Evolutionary conservation across 2,797 vertebrate genomes (phyloP).

Genomic region (Garrulus glandarius): DNA sequence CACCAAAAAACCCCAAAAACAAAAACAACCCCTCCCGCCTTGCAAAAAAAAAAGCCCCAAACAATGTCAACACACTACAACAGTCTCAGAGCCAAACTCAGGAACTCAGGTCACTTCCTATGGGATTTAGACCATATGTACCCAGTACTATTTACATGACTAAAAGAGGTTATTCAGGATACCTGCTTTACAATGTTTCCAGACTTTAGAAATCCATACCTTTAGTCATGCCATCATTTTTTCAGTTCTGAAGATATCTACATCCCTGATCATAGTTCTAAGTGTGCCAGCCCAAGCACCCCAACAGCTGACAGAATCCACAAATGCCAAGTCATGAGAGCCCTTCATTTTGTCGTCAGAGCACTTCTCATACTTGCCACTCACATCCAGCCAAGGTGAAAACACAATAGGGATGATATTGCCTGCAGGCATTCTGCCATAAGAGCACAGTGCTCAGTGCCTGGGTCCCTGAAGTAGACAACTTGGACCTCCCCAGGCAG

Average conservation of each 20-base stretch:
- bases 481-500: background rate
- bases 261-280: background rate
- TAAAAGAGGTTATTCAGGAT: background rate
- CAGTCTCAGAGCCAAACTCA: background rate
- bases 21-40: accelerated
- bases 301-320: background rate
- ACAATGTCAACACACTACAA: background rate
- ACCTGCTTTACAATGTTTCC: background rate
- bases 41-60: background rate
- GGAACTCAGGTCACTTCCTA: background rate
- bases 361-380: background rate
- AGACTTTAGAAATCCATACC: background rate
- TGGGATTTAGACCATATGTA: background rate
- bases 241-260: background rate
- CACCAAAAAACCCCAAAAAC: background rate
- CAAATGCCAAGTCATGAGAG: background rate
- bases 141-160: background rate
- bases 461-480: background rate
- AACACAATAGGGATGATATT: background rate
- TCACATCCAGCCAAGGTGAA: background rate
- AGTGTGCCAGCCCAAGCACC: background rate
- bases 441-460: background rate
- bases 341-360: background rate
- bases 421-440: background rate
- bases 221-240: background rate